Percentiles rank a stretch among this genome's conserved stretches.
Evolutionary conservation across 2,888 invertebrate species (phyloP).

Genomic region (Megalurothrips usitatus): DNA sequence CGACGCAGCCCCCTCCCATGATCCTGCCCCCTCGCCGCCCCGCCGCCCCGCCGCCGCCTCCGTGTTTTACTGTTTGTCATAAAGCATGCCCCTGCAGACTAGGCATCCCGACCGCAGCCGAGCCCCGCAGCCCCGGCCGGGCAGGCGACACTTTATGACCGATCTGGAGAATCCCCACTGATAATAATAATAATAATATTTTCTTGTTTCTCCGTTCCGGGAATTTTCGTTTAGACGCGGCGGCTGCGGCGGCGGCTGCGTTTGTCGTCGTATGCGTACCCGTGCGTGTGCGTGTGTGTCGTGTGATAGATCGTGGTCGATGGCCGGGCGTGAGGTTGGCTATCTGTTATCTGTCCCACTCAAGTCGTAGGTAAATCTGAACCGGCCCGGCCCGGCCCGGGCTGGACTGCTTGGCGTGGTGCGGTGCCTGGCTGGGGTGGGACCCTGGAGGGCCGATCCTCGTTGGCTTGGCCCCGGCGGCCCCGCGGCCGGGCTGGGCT

Average conservation of each 20-base stretch:
- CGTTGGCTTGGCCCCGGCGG: too few species aligned
- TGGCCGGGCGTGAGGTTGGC: slow-evolving; percentile 15
- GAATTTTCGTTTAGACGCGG: neutral
- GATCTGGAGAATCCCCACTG: slow-evolving; percentile 13
- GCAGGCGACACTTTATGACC: slow-evolving; percentile 17
- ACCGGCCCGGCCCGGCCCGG: neutral
- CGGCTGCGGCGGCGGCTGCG: neutral
- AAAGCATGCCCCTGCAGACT: slow-evolving; percentile 18
- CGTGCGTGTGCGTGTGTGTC: neutral
- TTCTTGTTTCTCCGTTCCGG: neutral
- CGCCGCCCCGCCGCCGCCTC: neutral
- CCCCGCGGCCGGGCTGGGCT: neutral
- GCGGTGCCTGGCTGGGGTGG: too few species aligned
- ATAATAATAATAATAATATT: slow-evolving; percentile 14
- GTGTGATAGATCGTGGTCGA: slow-evolving; percentile 12
- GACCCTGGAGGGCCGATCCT: too few species aligned
- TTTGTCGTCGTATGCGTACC: neutral
- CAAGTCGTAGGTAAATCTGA: slow-evolving; percentile 26
- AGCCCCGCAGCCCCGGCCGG: neutral
- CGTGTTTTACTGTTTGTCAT: slow-evolving; percentile 25
- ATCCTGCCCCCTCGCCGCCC: neutral
- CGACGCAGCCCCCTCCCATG: neutral
- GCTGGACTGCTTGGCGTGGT: neutral
- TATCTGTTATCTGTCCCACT: slow-evolving; percentile 25
- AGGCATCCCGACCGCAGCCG: neutral